These are phyloP conservation scores for Atrina japonica DNA, from an alignment of 2,888 invertebrate species.

Conservation along the genomic window DNA sequence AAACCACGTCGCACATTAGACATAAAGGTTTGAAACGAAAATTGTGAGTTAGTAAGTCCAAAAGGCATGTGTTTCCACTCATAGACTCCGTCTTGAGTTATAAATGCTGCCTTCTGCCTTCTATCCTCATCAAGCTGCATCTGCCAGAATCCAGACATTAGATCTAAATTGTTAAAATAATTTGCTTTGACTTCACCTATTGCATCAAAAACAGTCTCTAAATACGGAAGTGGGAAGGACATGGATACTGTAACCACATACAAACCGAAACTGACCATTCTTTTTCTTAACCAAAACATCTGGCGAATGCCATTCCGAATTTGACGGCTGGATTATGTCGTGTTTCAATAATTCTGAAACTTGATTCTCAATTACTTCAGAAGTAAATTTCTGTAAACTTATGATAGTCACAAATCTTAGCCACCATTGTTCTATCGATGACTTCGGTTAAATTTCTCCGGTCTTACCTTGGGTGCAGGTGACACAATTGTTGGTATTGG, in stretches of 20 bases:
- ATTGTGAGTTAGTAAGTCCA: slow-evolving; percentile 51
- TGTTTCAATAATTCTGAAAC: slow-evolving; percentile 35
- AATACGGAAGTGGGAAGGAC: slow-evolving; percentile 50
- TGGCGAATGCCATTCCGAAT: slow-evolving; percentile 38
- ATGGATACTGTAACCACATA: slow-evolving; percentile 49
- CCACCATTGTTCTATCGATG: no score
- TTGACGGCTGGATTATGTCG: slow-evolving; percentile 40
- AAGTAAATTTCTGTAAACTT: no score
- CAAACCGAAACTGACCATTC: slow-evolving; percentile 44
- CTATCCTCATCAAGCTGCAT: slow-evolving; percentile 43
- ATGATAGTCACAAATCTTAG: no score
- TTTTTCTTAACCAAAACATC: slow-evolving; percentile 33
- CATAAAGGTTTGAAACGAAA: slow-evolving; percentile 51
- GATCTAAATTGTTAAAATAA: slow-evolving; percentile 49
- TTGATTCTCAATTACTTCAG: slow-evolving; percentile 16
- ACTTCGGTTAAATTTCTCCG: slow-evolving; percentile 36
- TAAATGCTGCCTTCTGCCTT: slow-evolving; percentile 55
- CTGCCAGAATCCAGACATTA: slow-evolving; percentile 47
- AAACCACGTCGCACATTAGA: slow-evolving; percentile 50
- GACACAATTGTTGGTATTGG: slow-evolving; percentile 4
- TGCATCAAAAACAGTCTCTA: slow-evolving; percentile 51
- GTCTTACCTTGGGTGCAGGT: slow-evolving; percentile 12
- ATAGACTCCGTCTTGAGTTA: slow-evolving; percentile 49
- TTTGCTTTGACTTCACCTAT: slow-evolving; percentile 47
- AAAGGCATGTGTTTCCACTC: slow-evolving; percentile 44